phyloP scores from a whole-genome alignment of 2,888 invertebrate species.

The Patella depressa region DNA sequence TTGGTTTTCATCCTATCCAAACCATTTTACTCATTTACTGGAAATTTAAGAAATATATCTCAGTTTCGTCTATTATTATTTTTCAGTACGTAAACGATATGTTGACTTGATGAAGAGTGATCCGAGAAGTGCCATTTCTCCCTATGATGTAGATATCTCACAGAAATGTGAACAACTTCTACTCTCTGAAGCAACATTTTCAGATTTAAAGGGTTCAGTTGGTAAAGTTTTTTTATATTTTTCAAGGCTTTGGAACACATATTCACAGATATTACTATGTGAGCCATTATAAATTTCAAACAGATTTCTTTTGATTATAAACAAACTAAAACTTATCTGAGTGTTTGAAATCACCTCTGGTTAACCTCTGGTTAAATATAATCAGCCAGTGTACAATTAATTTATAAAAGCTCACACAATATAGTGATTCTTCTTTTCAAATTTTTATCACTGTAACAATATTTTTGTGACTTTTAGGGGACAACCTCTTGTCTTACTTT shows the following conservation, averaged over 20 bases:
- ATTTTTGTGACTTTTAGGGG: too few species aligned
- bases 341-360: too few species aligned
- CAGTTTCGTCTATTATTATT: neutral
- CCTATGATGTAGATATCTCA: constrained; percentile 67
- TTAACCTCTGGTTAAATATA: too few species aligned
- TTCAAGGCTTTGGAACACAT: neutral
- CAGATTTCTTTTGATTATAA: too few species aligned
- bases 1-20: too few species aligned
- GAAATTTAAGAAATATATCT: neutral
- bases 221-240: constrained; percentile 47
- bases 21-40: neutral
- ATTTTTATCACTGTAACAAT: too few species aligned
- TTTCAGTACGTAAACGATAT: constrained; percentile 65
- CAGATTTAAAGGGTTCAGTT: constrained; percentile 62
- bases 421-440: too few species aligned
- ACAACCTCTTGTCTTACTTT: too few species aligned
- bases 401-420: neutral
- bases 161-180: constrained; percentile 67
- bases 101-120: constrained; percentile 62
- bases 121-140: constrained; percentile 66
- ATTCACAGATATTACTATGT: too few species aligned
- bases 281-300: too few species aligned
- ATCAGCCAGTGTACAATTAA: too few species aligned
- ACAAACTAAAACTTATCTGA: too few species aligned
- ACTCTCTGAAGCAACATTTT: constrained; percentile 62